Evolutionary conservation across 2,113 vertebrate species (phyloP).

Genomic region (Euleptes europaea): DNA sequence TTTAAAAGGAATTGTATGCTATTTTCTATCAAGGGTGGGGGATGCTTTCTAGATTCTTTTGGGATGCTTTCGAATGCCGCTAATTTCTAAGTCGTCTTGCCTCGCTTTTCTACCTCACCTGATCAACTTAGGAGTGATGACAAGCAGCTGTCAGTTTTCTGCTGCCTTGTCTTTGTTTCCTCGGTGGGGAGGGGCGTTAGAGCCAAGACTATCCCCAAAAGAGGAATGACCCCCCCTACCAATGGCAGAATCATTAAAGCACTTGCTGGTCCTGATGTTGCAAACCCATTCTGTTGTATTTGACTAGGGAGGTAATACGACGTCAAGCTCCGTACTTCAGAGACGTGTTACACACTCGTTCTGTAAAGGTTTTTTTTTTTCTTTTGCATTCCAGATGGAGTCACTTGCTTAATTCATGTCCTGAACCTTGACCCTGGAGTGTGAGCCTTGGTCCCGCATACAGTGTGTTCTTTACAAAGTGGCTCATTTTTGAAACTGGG

Average conservation of each 20-base stretch:
- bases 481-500: constrained; percentile 13
- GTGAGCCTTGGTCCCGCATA: constrained; percentile 21
- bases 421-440: constrained; percentile 42
- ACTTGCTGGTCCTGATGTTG: background rate
- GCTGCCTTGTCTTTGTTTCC: background rate
- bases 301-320: background rate
- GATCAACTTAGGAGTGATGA: background rate
- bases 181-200: background rate
- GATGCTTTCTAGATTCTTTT: background rate
- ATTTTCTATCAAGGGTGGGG: background rate
- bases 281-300: background rate
- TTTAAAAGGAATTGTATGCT: background rate
- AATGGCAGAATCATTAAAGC: background rate
- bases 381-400: background rate
- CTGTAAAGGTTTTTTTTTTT: background rate
- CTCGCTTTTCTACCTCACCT: background rate
- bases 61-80: background rate
- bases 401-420: constrained; percentile 15
- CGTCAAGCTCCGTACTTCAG: background rate
- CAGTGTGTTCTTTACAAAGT: background rate
- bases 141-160: background rate
- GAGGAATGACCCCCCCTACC: background rate
- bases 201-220: background rate
- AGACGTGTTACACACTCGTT: background rate
- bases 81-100: background rate